These are phyloP conservation scores for Toxotes jaculatrix DNA, from an alignment of 2,113 vertebrate genomes.

Conservation along the genomic window DNA sequence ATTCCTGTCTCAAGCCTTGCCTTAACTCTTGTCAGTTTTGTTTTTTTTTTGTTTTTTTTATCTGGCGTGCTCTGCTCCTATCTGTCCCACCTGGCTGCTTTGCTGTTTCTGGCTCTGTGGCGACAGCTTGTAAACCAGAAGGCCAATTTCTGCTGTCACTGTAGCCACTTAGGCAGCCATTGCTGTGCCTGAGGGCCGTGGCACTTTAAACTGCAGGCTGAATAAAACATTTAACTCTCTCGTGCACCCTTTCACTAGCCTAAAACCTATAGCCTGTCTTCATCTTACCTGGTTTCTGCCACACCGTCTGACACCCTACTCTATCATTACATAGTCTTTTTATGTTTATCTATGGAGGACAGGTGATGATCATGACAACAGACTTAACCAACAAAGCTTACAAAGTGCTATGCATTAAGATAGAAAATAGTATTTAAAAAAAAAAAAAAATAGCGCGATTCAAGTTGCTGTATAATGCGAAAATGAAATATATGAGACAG, in stretches of 20 bases:
- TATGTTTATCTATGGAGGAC: slow-evolving; percentile 1
- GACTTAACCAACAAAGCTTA: not conserved
- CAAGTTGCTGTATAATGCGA: too few relatives aligned
- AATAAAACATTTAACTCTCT: slow-evolving; percentile 98
- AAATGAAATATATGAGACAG: too few relatives aligned
- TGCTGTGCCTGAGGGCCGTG: slow-evolving; percentile 88
- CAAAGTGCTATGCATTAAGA: not conserved
- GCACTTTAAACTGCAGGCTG: slow-evolving; percentile 99
- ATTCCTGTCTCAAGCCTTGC: slow-evolving; percentile 70
- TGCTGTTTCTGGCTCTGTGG: slow-evolving; percentile 93
- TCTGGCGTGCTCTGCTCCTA: slow-evolving; percentile 29
- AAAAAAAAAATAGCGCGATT: too few relatives aligned
- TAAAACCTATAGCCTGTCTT: slow-evolving; percentile 46
- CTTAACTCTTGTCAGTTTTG: slow-evolving; percentile 74
- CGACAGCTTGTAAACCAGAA: slow-evolving; percentile 98
- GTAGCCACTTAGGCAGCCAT: slow-evolving; percentile 99
- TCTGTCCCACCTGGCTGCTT: slow-evolving; percentile 60
- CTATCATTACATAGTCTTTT: not conserved
- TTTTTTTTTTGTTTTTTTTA: not conserved
- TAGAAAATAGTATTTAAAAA: not conserved
- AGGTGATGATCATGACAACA: not conserved
- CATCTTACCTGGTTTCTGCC: slow-evolving; percentile 39
- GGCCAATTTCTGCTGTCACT: slow-evolving; percentile 99
- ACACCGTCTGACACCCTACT: slow-evolving; percentile 7
- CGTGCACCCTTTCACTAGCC: slow-evolving; percentile 53